phyloP scores from a whole-genome alignment of 2,113 vertebrate species.

The Pipra filicauda region DNA sequence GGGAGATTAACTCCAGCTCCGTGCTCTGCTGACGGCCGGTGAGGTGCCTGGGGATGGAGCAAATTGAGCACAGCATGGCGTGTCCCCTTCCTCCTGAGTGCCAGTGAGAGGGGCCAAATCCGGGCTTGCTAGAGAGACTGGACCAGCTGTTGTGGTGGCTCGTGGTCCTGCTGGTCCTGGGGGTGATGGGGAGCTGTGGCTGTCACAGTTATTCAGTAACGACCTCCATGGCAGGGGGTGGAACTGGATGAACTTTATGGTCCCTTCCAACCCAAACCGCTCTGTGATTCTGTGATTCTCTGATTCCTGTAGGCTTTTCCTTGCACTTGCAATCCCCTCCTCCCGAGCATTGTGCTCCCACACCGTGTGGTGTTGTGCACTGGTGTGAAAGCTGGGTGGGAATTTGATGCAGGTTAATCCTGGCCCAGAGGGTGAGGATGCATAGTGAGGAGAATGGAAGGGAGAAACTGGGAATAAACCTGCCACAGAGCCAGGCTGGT shows the following conservation, averaged over 20 bases:
- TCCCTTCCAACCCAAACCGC: not conserved
- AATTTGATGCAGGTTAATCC: not conserved
- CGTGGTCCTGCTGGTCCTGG: slow-evolving; percentile 22
- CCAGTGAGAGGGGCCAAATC: slow-evolving; percentile 48
- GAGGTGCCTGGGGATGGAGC: not conserved
- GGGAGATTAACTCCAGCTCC: not conserved
- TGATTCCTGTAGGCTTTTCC: not conserved
- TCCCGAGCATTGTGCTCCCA: not conserved
- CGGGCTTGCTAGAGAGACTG: not conserved
- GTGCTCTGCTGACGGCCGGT: not conserved
- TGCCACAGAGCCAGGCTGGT: rapidly evolving
- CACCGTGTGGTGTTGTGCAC: rapidly evolving
- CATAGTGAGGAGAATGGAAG: not conserved
- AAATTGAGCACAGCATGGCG: not conserved
- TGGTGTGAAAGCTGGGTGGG: not conserved
- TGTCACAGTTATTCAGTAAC: not conserved
- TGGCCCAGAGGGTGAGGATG: not conserved
- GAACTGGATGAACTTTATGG: not conserved
- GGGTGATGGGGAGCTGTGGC: not conserved
- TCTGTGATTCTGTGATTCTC: not conserved
- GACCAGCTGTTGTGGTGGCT: slow-evolving; percentile 1
- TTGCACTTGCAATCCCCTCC: not conserved
- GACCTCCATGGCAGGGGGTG: not conserved
- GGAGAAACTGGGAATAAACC: not conserved
- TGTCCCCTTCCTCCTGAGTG: not conserved